phyloP scores from a whole-genome alignment of 1,140 invertebrate genomes.

The Drosophila triauraria region DNA sequence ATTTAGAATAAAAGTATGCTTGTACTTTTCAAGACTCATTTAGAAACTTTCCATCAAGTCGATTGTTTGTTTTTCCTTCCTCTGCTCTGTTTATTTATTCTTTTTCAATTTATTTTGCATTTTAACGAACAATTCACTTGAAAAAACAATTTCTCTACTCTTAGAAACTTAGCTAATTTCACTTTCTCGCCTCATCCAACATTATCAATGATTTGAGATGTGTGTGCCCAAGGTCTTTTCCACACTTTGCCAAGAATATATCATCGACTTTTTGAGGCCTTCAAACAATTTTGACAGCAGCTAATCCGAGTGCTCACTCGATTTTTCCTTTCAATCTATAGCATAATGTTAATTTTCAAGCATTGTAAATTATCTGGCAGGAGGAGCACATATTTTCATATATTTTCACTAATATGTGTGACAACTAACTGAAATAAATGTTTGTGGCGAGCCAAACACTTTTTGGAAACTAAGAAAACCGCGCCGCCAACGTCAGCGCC shows the following conservation, averaged over 20 bases:
- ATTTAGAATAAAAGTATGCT: not conserved
- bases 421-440: conserved; percentile 60
- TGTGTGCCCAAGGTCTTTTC: conserved; percentile 11
- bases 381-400: conserved; percentile 13
- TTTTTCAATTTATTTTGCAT: not conserved
- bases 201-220: conserved; percentile 25
- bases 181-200: conserved; percentile 25
- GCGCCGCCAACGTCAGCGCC: conserved; percentile 72
- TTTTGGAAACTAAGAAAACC: conserved; percentile 41
- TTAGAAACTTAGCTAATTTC: conserved; percentile 24
- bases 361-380: conserved; percentile 67
- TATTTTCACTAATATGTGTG: conserved; percentile 61
- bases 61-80: not conserved
- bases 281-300: conserved; percentile 64
- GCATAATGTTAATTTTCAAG: conserved; percentile 51
- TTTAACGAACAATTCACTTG: conserved; percentile 21
- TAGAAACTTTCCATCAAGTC: not conserved
- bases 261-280: conserved; percentile 54
- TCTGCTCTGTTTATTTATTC: conserved; percentile 12
- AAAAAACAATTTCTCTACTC: conserved; percentile 11
- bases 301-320: conserved; percentile 52
- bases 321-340: conserved; percentile 25
- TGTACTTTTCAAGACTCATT: not conserved
- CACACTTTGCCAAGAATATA: conserved; percentile 26
- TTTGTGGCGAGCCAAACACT: conserved; percentile 19